Conservation (phyloP, 2,113 vertebrate genomes). For the Falco punctatus region DNA sequence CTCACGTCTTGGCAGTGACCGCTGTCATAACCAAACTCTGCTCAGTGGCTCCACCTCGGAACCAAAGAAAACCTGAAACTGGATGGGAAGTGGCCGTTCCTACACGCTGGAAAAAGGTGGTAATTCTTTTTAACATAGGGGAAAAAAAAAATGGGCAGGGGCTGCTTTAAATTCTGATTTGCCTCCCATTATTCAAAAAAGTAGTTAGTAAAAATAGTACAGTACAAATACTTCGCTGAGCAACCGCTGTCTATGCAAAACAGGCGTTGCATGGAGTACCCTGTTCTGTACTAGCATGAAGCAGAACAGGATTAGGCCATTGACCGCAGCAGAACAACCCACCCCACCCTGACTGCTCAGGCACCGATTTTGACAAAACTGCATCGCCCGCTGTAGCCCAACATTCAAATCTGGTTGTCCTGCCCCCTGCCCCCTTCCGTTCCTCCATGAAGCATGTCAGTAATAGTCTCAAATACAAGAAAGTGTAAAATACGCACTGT, state of each 20-base stretch:
- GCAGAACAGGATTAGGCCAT: no score
- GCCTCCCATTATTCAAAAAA: not conserved
- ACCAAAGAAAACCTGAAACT: not conserved
- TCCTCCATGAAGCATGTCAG: no score
- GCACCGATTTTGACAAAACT: accelerated
- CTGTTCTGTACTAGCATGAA: not conserved
- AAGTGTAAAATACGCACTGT: accelerated
- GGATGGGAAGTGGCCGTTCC: not conserved
- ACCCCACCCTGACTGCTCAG: accelerated
- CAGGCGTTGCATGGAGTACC: accelerated
- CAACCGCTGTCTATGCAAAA: not conserved
- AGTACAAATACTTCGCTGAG: not conserved
- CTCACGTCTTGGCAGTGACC: accelerated
- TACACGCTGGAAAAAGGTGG: not conserved
- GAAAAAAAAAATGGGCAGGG: accelerated
- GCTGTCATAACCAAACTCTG: not conserved
- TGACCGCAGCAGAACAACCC: not conserved
- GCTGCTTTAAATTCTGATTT: not conserved
- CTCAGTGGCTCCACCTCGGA: accelerated
- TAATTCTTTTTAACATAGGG: not conserved
- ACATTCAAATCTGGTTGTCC: accelerated
- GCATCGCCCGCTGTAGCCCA: not conserved
- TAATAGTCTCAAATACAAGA: accelerated
- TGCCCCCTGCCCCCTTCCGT: no score
- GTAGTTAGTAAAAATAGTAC: not conserved